A percentile compares a stretch with the other conserved stretches of the same genome.
Evolutionary conservation across 2,113 vertebrate species (phyloP).

Genomic region (Malurus melanocephalus): DNA sequence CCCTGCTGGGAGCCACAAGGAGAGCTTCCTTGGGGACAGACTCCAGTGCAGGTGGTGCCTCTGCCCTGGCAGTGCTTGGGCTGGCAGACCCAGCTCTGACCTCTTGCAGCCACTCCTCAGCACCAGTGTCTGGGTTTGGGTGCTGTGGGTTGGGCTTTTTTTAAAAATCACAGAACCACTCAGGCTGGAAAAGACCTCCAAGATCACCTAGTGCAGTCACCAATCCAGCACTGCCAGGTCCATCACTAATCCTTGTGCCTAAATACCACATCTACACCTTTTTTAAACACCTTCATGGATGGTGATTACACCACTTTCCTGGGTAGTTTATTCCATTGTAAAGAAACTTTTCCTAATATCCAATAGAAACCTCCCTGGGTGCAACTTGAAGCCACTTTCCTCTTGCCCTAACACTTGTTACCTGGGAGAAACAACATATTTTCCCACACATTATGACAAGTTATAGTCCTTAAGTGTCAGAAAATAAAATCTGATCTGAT

Average conservation of each 20-base stretch:
- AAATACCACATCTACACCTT: background rate
- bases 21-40: background rate
- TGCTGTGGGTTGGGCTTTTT: background rate
- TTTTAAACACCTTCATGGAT: background rate
- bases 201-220: background rate
- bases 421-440: background rate
- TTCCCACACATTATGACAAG: background rate
- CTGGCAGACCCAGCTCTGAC: background rate
- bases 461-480: background rate
- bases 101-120: background rate
- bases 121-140: background rate
- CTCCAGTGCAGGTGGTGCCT: rapidly evolving
- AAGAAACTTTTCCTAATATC: background rate
- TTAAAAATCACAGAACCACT: background rate
- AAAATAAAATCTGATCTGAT: background rate
- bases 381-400: background rate
- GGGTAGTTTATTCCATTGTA: background rate
- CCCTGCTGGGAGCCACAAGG: background rate
- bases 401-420: background rate
- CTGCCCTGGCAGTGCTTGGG: background rate
- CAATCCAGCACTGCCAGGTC: background rate
- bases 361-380: background rate
- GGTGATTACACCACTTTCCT: background rate
- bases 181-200: background rate
- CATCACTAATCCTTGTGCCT: background rate